These are phyloP conservation scores for Melitaea cinxia DNA, from an alignment of 1,140 invertebrate species.

Conservation along the genomic window DNA sequence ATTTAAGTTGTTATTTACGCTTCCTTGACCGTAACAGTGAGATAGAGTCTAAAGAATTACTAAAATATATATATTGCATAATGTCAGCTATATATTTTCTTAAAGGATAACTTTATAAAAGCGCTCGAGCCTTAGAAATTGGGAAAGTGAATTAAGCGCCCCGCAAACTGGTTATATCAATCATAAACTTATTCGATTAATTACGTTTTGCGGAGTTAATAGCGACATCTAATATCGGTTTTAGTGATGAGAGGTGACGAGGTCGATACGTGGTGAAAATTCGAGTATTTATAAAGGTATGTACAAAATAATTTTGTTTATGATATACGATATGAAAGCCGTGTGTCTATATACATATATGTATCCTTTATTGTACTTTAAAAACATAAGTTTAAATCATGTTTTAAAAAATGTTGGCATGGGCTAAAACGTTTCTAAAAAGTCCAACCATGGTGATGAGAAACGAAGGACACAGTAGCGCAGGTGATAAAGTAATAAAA, in stretches of 20 bases:
- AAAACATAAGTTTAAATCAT: too few relatives aligned
- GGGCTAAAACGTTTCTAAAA: too few relatives aligned
- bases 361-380: too few relatives aligned
- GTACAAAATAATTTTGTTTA: too few relatives aligned
- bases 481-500: too few relatives aligned
- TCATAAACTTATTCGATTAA: constrained; percentile 82
- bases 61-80: constrained; percentile 58
- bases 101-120: constrained; percentile 79
- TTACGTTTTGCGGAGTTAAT: constrained; percentile 82
- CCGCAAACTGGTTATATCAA: constrained; percentile 82
- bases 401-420: too few relatives aligned
- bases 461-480: too few relatives aligned
- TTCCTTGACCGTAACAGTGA: constrained; percentile 45
- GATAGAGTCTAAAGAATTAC: constrained; percentile 45
- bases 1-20: constrained; percentile 50
- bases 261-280: not conserved
- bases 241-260: constrained; percentile 49
- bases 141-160: constrained; percentile 80
- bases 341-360: too few relatives aligned
- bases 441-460: too few relatives aligned
- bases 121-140: constrained; percentile 68
- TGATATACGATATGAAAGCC: too few relatives aligned
- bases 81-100: constrained; percentile 69
- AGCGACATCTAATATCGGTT: constrained; percentile 78
- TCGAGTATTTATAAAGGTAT: not conserved